These are phyloP conservation scores for Rhinatrema bivittatum DNA, from an alignment of 2,797 vertebrate species.

Conservation along the genomic window DNA sequence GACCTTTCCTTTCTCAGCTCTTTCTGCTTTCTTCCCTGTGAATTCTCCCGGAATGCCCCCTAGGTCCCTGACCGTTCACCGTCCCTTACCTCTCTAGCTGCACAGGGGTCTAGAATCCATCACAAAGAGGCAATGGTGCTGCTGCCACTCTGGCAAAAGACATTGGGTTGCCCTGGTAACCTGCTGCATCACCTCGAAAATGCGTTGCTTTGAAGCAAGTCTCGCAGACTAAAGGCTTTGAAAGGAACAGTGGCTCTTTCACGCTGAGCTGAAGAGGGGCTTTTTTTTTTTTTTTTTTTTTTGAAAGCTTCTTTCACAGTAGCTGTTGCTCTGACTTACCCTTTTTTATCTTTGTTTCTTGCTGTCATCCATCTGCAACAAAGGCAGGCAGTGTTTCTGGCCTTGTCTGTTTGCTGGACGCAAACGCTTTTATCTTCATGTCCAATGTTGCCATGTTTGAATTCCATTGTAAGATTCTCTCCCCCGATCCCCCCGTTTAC, in stretches of 20 bases:
- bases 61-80: no score
- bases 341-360: constrained; percentile 17
- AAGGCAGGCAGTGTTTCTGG: constrained; percentile 10
- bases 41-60: no score
- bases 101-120: not conserved
- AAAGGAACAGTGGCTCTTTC: constrained; percentile 43
- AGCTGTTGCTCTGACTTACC: constrained; percentile 10
- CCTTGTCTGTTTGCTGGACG: not conserved
- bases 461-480: not conserved
- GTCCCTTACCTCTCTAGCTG: rapidly evolving
- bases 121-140: not conserved
- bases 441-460: not conserved
- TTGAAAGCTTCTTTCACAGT: constrained; percentile 20
- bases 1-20: no score
- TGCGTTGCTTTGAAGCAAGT: constrained; percentile 22
- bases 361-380: constrained; percentile 20
- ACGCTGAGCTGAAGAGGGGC: constrained; percentile 27
- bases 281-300: no score
- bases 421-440: constrained; percentile 10
- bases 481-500: no score
- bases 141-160: constrained; percentile 10
- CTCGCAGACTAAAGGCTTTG: constrained; percentile 28
- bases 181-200: constrained; percentile 28
- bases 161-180: constrained; percentile 40
- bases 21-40: no score